phyloP scores from a whole-genome alignment of 2,888 invertebrate species.

The Acanthosepion lycidas region DNA sequence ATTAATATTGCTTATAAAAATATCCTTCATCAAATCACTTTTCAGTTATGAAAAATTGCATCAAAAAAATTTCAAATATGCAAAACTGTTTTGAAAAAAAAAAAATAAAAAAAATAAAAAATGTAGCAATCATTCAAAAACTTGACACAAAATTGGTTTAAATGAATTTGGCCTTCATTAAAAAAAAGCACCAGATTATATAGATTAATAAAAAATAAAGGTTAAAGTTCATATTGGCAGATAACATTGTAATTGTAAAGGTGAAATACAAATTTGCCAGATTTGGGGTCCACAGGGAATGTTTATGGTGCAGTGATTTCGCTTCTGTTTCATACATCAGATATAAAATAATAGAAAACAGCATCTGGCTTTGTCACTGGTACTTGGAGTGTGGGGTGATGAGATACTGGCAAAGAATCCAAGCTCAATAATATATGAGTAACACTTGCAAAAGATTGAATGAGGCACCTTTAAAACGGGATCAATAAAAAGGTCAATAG shows the following conservation, averaged over 20 bases:
- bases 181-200: too few relatives aligned
- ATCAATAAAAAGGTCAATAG: neutral
- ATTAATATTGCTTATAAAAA: too few relatives aligned
- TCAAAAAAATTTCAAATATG: too few relatives aligned
- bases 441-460: neutral
- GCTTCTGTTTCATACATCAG: neutral
- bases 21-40: too few relatives aligned
- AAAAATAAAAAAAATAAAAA: too few relatives aligned
- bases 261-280: neutral
- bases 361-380: neutral
- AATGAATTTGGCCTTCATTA: too few relatives aligned
- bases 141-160: too few relatives aligned
- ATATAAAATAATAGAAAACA: neutral
- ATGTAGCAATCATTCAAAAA: too few relatives aligned
- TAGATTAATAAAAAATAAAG: neutral
- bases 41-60: too few relatives aligned
- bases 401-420: neutral
- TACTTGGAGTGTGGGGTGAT: neutral
- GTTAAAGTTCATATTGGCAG: neutral
- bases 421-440: neutral
- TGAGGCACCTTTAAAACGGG: neutral
- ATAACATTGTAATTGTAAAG: neutral
- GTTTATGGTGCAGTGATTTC: neutral
- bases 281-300: neutral
- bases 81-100: too few relatives aligned